Evolutionary conservation across 2,888 invertebrate genomes (phyloP), one percentile per base, ranked within the genome.

Genomic region (Eupithecia pulchellata): DNA sequence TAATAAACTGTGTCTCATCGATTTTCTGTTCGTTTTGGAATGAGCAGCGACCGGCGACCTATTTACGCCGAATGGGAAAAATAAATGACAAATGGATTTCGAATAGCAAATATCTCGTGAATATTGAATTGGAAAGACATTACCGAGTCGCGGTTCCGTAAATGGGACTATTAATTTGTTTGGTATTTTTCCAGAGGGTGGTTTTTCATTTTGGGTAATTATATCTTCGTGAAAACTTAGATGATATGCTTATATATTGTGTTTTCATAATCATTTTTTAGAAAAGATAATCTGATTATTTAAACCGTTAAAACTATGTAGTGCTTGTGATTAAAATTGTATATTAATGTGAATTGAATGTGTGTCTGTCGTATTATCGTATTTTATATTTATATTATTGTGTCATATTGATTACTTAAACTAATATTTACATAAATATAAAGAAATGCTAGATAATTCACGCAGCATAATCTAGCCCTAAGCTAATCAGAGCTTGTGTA

Each of bases 111-210:
- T 13, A 61, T 36, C 34, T 61, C 34, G 34, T 25, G 34, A 61
- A 36, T 61, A 61, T 36, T 14, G 61, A 61, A 61, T 61, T 25
- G 61, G 20, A 32, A 32, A 61, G 61, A 61, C 61, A 61, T 60
- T 60, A 60, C 34, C 20, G 61, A 34, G 13, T 13, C 25, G 20
- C 32, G 34, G 11, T 20, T 34, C 61, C 20, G 11, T 4, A 60
- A 36, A 61, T 34, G 61, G 32, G 34, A 61, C 34, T 11, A 34
- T 61, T 13, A 36, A 25, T 32, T 60, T 61, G 32, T 61, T 60
- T 61, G 32, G 61, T 25, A 34, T 34, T 20, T 61, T 61, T 61
- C 13, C 11, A 9, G 32, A n/a, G 11, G 4, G 11, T 20, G n/a
- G n/a, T 8, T n/a, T n/a, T n/a, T n/a, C n/a, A n/a, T n/a, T n/a